These are phyloP conservation scores for Nephila pilipes DNA, from an alignment of 1,140 invertebrate genomes.

Conservation along the genomic window DNA sequence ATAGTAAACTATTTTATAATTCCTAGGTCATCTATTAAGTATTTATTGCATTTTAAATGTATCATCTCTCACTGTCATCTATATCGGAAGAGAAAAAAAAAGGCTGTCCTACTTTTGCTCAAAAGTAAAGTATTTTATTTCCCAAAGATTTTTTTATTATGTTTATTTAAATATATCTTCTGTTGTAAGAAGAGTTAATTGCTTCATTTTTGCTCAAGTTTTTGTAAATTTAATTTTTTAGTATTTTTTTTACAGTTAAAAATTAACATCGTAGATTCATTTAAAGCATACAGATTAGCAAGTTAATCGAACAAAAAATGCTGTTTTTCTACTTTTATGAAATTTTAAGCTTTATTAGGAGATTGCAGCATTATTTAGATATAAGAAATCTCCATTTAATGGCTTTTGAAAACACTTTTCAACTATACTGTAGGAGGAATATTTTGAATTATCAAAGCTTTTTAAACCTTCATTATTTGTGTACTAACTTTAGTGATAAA, in stretches of 20 bases:
- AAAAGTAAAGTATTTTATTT: slow-evolving; percentile 53
- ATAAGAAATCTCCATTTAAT: too few relatives aligned
- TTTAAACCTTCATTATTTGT: too few relatives aligned
- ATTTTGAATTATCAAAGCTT: too few relatives aligned
- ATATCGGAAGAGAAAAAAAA: not conserved
- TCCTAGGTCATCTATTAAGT: not conserved
- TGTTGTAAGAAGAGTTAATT: slow-evolving; percentile 16
- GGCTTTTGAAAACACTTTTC: too few relatives aligned
- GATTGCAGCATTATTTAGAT: too few relatives aligned
- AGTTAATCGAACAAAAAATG: not conserved
- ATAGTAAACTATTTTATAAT: not conserved
- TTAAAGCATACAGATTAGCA: not conserved
- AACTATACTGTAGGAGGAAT: too few relatives aligned
- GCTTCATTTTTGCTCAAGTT: slow-evolving; percentile 23
- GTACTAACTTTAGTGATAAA: too few relatives aligned
- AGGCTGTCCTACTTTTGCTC: slow-evolving; percentile 32
- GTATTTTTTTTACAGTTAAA: not conserved
- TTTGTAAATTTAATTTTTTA: slow-evolving; percentile 20
- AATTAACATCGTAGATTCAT: not conserved
- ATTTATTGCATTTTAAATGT: slow-evolving; percentile 23
- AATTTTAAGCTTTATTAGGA: too few relatives aligned
- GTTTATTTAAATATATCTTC: slow-evolving; percentile 22
- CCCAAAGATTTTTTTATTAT: slow-evolving; percentile 50
- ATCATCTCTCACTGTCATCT: not conserved
- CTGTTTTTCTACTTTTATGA: not conserved